Base-by-base conservation (phyloP, 2,113 vertebrate genomes). In the Burhinus bistriatus region DNA sequence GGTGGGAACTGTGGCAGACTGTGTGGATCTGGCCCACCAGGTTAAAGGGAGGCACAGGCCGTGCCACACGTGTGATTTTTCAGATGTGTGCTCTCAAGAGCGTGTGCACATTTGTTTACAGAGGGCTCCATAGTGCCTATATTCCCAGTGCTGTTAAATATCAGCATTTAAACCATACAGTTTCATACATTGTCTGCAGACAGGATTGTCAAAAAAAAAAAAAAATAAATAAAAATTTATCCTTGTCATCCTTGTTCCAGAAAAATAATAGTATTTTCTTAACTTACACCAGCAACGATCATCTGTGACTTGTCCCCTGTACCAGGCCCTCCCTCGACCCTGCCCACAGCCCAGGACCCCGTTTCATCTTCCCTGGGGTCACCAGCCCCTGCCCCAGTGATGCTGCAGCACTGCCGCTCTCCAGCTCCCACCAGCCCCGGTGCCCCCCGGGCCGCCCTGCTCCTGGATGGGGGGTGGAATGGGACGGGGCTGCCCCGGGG, bases 311-410 rank as follows among this genome's bases (percentile, higher is more conserved):
- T 72, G 5, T 5, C 5, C 11, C 27, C 22, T 6, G 30, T 23
- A 11, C 3, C 42, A 47, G 7, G 5, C n/a, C 5, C 3, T 68
- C 3, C 15, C 25, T 3, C 1, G 0, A 62, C 15, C 5, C 19
- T 88, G 44, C 6, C 21, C 57, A 85, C 54, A 66, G 19, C 14
- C 23, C 36, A 89, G 27, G 26, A 73, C 3, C 6, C 5, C 36
- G 49, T 61, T 89, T 81, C 45, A 62, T 45, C 7, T 30, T 73
- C 16, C 29, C 7, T 47, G 11, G 27, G 34, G 6, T 70, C 30
- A 25, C 7, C 22, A 65, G 15, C 30, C 12, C 20, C n/a, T 59
- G 13, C 4, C 8, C 44, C 44, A 80, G 44, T 1, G 7, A 70
- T 83, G 40, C 40, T 32, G 27, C 36, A 61, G 6, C 11, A 20